These are phyloP conservation scores for Metopia argyrocephala DNA, from an alignment of 2,888 invertebrate species.

Conservation along the genomic window DNA sequence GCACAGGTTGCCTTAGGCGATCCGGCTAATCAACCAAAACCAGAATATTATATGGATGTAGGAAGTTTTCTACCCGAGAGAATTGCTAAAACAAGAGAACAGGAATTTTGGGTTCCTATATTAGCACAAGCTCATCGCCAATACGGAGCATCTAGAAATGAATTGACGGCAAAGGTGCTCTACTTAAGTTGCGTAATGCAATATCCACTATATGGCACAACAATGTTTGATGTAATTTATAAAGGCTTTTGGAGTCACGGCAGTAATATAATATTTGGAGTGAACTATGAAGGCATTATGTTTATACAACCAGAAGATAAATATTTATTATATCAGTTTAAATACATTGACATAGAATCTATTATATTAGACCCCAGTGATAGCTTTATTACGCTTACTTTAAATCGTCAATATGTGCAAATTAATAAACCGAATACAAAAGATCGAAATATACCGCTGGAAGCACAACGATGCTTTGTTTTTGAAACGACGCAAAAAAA, in stretches of 20 bases:
- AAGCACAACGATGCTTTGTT: conserved; percentile 90
- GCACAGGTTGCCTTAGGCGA: conserved; percentile 96
- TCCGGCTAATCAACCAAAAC: conserved; percentile 84
- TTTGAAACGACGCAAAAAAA: conserved; percentile 93
- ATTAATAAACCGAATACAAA: conserved; percentile 66
- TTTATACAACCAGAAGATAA: conserved; percentile 95
- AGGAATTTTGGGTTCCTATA: conserved; percentile 92
- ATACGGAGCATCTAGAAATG: conserved; percentile 94
- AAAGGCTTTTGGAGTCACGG: conserved; percentile 96
- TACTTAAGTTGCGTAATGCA: conserved; percentile 98
- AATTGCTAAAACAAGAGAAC: conserved; percentile 87
- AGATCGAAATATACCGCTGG: conserved; percentile 68
- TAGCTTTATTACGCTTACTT: conserved; percentile 92
- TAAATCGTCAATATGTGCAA: conserved; percentile 82
- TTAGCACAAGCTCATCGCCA: conserved; percentile 92
- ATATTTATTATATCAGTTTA: conserved; percentile 93
- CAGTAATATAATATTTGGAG: conserved; percentile 86
- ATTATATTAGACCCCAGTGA: conserved; percentile 95
- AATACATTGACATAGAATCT: conserved; percentile 93
- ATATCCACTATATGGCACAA: conserved; percentile 94
- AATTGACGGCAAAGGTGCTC: conserved; percentile 93
- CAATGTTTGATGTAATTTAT: conserved; percentile 92
- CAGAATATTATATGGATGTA: conserved; percentile 94
- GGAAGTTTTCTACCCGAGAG: conserved; percentile 92
- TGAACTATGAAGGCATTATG: conserved; percentile 94